Conservation (phyloP, 2,888 invertebrate species). For the Schrankia costaestrigalis region DNA sequence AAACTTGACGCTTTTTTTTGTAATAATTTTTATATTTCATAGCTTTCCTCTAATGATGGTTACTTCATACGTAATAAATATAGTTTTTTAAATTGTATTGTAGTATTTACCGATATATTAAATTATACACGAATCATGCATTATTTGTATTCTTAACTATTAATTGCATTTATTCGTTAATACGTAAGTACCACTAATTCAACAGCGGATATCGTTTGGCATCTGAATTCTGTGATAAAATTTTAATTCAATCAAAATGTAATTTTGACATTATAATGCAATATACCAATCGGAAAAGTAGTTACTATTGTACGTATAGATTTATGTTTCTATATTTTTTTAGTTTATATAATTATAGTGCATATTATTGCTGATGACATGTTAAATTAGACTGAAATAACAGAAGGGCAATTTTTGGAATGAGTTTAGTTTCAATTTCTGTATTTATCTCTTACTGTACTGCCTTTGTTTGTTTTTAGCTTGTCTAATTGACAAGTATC, state of each 20-base stretch:
- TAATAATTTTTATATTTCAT: constrained; percentile 18
- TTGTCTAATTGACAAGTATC: not conserved
- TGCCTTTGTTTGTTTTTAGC: too few relatives aligned
- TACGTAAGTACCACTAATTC: constrained; percentile 24
- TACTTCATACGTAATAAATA: constrained; percentile 37
- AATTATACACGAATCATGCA: constrained; percentile 19
- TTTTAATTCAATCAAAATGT: constrained; percentile 50
- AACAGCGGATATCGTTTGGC: constrained; percentile 37
- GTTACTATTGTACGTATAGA: constrained; percentile 28
- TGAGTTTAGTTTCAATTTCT: constrained; percentile 9
- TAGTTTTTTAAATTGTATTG: constrained; percentile 23
- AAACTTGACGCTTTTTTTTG: too few relatives aligned
- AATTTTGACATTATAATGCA: constrained; percentile 48
- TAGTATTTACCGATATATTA: constrained; percentile 25
- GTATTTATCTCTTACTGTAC: constrained; percentile 6
- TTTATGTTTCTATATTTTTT: constrained; percentile 28
- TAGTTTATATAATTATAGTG: constrained; percentile 20
- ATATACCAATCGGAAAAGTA: constrained; percentile 33
- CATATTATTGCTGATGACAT: constrained; percentile 24
- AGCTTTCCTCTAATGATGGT: constrained; percentile 28
- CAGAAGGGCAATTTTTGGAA: constrained; percentile 1
- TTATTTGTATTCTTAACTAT: constrained; percentile 20
- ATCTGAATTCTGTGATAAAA: constrained; percentile 67
- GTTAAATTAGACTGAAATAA: constrained; percentile 22
- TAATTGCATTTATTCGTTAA: constrained; percentile 29